A percentile compares a stretch with the other conserved stretches of the same genome.
Evolutionary conservation across 1,140 invertebrate species (phyloP).

Genomic region (Bombus superbus): DNA sequence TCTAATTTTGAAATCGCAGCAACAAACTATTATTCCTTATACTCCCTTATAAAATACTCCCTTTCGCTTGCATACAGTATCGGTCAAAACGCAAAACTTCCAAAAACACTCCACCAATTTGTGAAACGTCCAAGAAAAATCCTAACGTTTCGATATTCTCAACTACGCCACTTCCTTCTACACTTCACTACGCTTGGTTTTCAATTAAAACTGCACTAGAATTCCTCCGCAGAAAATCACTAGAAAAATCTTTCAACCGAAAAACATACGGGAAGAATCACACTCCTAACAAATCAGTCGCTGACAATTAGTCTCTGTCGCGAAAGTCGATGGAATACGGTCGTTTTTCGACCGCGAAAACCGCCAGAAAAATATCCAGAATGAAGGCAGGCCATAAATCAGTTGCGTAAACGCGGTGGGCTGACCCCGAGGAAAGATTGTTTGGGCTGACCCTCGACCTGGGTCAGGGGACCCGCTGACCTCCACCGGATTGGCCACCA

Average conservation of each 20-base stretch:
- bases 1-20: no score
- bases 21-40: no score
- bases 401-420: slow-evolving; percentile 74
- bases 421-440: slow-evolving; percentile 80
- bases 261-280: background rate
- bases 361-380: slow-evolving; percentile 14
- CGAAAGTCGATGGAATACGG: slow-evolving; percentile 5
- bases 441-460: slow-evolving; percentile 82
- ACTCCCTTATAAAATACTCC: no score
- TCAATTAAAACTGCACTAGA: no score
- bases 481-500: slow-evolving; percentile 61
- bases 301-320: slow-evolving; percentile 39
- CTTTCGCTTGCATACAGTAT: no score
- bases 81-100: no score
- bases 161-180: no score
- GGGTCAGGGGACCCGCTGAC: slow-evolving; percentile 75
- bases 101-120: no score
- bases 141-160: no score
- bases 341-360: slow-evolving; percentile 40
- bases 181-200: no score
- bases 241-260: no score
- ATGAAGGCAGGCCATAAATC: slow-evolving; percentile 79
- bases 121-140: no score
- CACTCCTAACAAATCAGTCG: background rate
- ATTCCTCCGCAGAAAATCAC: background rate